Evolutionary conservation across 23 tunicate genomes (phyloP), one percentile per base, ranked within the genome.

Genomic region (Botrylloides violaceus): DNA sequence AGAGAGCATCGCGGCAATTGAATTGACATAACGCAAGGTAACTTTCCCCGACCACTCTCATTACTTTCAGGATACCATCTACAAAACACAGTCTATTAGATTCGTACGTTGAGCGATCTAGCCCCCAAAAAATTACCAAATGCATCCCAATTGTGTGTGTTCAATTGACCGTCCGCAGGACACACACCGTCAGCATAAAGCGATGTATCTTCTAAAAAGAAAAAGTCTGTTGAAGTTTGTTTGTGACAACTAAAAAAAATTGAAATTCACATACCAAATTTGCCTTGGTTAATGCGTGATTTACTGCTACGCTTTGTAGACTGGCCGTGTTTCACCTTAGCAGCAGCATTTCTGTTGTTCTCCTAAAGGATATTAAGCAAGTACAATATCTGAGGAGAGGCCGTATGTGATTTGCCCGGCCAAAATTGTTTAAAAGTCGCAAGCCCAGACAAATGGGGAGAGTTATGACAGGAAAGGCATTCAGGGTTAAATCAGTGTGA

Each of bases 21-120:
- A 72, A 89, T 27, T 84, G 96, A 53, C 87, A 79, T 19, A 89
- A 64, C 30, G 89, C 83, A 12, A 79, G 36, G 34, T 48, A 58
- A 7, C 86, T 89, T 3, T 80, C 71, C 19, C 86, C 99, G 76
- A 95, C 87, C 62, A 53, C 73, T 43, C 84, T 66, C 36, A 83
- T 50, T 12, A 90, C 43, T 29, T 49, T 32, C 80, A 90, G 78
- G 27, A 90, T 55, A 23, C 80, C 76, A 43, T 79, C 97, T 90
- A 70, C 58, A 70, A 36, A 66, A 32, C 15, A 70, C 58, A 77
- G 7, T n/a, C n/a, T n/a, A n/a, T n/a, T n/a, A n/a, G n/a, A n/a
- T n/a, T n/a, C n/a, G n/a, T n/a, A n/a, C n/a, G n/a, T n/a, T n/a
- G n/a, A n/a, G n/a, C n/a, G n/a, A n/a, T n/a, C n/a, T n/a, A n/a